Conservation (phyloP, 2,888 invertebrate genomes). For the Masnerella sp. region DNA sequence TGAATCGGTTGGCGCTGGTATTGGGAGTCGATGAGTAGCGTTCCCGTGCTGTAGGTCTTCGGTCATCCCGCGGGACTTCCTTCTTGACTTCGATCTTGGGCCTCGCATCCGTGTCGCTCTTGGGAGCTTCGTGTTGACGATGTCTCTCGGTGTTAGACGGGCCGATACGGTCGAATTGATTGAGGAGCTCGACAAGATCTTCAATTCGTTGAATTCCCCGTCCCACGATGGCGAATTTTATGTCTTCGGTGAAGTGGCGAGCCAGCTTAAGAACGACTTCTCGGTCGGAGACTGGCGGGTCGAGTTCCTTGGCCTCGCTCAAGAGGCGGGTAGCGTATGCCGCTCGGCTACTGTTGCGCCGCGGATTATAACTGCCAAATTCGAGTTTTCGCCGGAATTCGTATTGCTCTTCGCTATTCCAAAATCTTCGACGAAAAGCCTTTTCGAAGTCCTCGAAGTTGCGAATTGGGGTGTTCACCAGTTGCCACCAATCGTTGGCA, state of each 20-base stretch:
- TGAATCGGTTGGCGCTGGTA: no score
- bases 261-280: not conserved
- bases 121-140: no score
- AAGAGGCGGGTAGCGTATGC: not conserved
- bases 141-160: not conserved
- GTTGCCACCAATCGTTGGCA: not conserved
- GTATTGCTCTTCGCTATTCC: not conserved
- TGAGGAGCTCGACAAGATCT: not conserved
- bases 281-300: not conserved
- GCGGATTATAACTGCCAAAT: not conserved
- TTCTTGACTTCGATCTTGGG: no score
- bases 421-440: not conserved
- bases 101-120: no score
- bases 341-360: not conserved
- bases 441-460: not conserved
- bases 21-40: no score
- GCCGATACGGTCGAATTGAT: not conserved
- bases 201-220: not conserved
- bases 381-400: not conserved
- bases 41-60: no score
- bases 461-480: not conserved
- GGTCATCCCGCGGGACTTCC: no score
- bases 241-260: conserved; percentile 1
- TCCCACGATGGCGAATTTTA: not conserved
- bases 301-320: not conserved